These are phyloP conservation scores for Otolemur garnettii DNA, from an alignment of 2,113 vertebrate genomes.

Conservation along the genomic window DNA sequence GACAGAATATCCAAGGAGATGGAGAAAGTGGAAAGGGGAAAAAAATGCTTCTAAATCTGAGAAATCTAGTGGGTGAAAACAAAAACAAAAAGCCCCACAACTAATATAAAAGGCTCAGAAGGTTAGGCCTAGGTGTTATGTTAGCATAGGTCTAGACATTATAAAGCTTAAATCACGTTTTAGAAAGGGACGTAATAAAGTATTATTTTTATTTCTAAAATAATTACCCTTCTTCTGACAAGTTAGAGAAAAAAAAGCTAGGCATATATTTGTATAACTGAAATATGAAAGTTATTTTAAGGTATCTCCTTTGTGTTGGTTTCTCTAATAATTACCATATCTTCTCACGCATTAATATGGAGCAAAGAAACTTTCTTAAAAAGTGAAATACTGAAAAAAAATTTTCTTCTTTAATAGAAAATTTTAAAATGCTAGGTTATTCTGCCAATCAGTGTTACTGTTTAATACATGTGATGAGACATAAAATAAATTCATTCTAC, in stretches of 20 bases:
- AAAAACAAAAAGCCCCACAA: not conserved
- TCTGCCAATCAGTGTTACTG: not conserved
- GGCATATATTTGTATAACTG: not conserved
- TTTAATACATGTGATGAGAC: not conserved
- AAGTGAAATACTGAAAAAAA: not conserved
- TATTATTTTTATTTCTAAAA: not conserved
- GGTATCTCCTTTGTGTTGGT: not conserved
- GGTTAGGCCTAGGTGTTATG: not conserved
- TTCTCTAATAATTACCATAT: not conserved
- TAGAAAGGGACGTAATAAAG: not conserved
- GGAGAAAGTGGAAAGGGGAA: not conserved
- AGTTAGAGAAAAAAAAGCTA: not conserved
- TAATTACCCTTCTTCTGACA: not conserved
- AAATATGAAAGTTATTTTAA: constrained; percentile 1
- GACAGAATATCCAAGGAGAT: not conserved
- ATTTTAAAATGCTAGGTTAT: not conserved
- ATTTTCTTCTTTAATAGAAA: not conserved
- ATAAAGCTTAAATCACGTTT: not conserved
- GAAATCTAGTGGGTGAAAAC: not conserved
- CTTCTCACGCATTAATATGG: not conserved
- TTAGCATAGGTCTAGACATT: not conserved
- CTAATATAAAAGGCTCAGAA: not conserved
- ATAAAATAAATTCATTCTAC: not conserved
- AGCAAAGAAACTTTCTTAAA: constrained; percentile 2
- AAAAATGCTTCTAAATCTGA: not conserved